These are phyloP conservation scores for Agapostemon virescens DNA, from an alignment of 2,888 invertebrate genomes.

Conservation along the genomic window DNA sequence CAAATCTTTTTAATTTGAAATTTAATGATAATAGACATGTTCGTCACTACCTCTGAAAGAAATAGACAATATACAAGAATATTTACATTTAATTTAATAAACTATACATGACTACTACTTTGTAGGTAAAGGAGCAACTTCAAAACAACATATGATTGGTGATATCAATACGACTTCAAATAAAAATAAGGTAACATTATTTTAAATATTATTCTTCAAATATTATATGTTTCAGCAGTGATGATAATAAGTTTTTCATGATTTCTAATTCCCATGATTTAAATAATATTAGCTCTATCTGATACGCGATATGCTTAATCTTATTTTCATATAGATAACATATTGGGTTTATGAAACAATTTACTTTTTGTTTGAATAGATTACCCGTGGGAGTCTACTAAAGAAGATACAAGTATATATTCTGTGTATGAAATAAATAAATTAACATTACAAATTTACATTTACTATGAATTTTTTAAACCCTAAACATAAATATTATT, in stretches of 20 bases:
- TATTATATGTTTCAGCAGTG: constrained; percentile 13
- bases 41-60: constrained; percentile 78
- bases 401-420: background rate
- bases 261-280: constrained; percentile 71
- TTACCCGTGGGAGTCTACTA: background rate
- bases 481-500: background rate
- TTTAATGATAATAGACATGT: constrained; percentile 69
- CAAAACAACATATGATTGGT: background rate
- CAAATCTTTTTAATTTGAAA: constrained; percentile 52
- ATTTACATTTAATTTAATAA: background rate
- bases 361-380: constrained; percentile 24
- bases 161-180: background rate
- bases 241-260: constrained; percentile 21
- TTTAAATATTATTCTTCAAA: background rate
- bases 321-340: background rate
- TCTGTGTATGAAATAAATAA: constrained; percentile 23
- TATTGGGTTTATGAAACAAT: background rate
- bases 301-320: constrained; percentile 50
- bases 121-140: constrained; percentile 28
- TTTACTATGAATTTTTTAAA: background rate
- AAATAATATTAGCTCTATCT: constrained; percentile 77
- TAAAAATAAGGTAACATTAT: constrained; percentile 21
- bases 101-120: background rate
- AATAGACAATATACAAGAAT: background rate
- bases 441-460: background rate